These are phyloP conservation scores for Alviniconcha marisindica DNA, from an alignment of 1,140 invertebrate genomes.

Conservation along the genomic window DNA sequence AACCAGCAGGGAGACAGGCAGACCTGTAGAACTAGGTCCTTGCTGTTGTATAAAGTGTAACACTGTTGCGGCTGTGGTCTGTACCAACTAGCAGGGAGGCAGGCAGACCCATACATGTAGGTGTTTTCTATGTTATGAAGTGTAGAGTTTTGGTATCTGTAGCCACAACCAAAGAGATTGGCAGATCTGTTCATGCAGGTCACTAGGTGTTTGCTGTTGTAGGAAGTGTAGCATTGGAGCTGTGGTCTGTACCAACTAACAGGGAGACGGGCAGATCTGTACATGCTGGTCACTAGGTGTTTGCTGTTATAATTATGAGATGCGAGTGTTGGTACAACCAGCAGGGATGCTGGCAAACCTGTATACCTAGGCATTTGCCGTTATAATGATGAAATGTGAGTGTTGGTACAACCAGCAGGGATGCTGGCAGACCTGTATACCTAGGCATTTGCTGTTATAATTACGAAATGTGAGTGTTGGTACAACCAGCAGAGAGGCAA, in stretches of 20 bases:
- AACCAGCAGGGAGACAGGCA: constrained; percentile 44
- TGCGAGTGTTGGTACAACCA: constrained; percentile 39
- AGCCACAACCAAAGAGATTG: constrained; percentile 45
- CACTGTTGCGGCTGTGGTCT: constrained; percentile 19
- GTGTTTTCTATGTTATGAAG: constrained; percentile 20
- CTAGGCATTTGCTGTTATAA: too few relatives aligned
- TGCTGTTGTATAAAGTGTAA: too few relatives aligned
- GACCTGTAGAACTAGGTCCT: constrained; percentile 45
- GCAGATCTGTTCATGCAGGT: constrained; percentile 46
- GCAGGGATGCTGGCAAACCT: constrained; percentile 42
- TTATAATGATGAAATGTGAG: too few relatives aligned
- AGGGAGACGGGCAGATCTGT: constrained; percentile 45
- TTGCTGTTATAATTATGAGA: too few relatives aligned
- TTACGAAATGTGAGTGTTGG: too few relatives aligned
- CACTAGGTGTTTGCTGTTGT: constrained; percentile 36
- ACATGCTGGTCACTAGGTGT: constrained; percentile 48
- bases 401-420: too few relatives aligned
- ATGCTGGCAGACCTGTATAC: too few relatives aligned
- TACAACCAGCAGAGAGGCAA: too few relatives aligned
- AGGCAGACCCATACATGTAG: constrained; percentile 45
- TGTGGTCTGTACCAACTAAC: constrained; percentile 41
- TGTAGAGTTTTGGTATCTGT: constrained; percentile 33
- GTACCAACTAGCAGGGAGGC: constrained; percentile 45
- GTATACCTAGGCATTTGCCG: constrained; percentile 41
- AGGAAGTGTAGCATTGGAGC: too few relatives aligned